Evolutionary conservation across 2,797 vertebrate genomes (phyloP).

Genomic region (Chaenodraco wilsoni): DNA sequence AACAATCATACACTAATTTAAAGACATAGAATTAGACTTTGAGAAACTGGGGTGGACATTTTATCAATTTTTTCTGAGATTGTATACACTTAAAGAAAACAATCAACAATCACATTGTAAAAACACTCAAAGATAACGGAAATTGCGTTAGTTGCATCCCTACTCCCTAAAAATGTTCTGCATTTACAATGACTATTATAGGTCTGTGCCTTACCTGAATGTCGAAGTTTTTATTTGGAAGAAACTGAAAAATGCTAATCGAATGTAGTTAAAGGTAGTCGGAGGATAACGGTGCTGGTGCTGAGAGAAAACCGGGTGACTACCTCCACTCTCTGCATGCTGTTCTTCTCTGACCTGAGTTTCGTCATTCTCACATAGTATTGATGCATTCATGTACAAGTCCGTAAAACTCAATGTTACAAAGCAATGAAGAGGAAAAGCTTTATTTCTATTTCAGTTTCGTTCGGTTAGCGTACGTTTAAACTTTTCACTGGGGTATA

Average conservation of each 20-base stretch:
- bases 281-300: neutral
- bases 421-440: fast-evolving
- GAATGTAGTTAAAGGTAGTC: fast-evolving
- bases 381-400: slow-evolving; percentile 44
- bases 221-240: neutral
- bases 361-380: slow-evolving; percentile 12
- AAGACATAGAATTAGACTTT: too few relatives aligned
- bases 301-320: neutral
- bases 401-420: fast-evolving
- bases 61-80: too few relatives aligned
- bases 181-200: neutral
- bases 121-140: too few relatives aligned
- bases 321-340: neutral
- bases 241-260: neutral
- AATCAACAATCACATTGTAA: too few relatives aligned
- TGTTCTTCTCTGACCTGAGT: neutral
- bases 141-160: neutral
- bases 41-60: too few relatives aligned
- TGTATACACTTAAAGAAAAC: too few relatives aligned
- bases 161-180: too few relatives aligned
- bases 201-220: slow-evolving; percentile 38
- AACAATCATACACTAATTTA: too few relatives aligned
- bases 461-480: neutral
- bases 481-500: neutral
- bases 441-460: neutral